Evolutionary conservation across 2,797 vertebrate genomes (phyloP), one percentile per base, ranked within the genome.

Genomic region (Yasuhikotakia modesta): DNA sequence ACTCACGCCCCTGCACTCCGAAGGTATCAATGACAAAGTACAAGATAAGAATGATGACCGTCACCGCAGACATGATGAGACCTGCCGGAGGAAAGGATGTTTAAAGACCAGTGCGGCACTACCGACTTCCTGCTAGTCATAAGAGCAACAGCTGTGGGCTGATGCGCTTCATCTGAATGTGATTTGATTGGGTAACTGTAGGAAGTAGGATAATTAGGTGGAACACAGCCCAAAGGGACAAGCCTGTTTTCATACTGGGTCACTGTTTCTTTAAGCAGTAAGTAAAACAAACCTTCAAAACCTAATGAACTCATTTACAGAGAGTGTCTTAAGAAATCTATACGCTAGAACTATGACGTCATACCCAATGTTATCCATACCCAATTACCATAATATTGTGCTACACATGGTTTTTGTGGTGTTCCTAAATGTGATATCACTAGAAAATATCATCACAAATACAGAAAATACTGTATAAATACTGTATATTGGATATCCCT

Each of bases 1-100:
- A 99, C 2, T 91, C 64, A 5, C 83, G 90, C 3, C 90, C 85
- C 82, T 96, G 90, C 58, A 99, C 81, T 53, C 87, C 95, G 0
- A 99, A 99, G 1, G 92, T 98, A 88, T 98, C 88, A 0, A 99
- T 94, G 87, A 96, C 96, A 0, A 99, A 99, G 91, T 95, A 98
- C 58, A 98, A 90, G 87, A 99, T 95, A 86, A 99, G 90, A 91
- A 98, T 96, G 91, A 99, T 88, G 77, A 99, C 98, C 0, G 97
- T 99, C 86, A 98, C 80, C 0, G 96, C 92, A 0, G 98, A 99
- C 97, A 99, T 99, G 89, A 98, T 93, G 79, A 99, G 93, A 83
- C 97, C 97, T 98, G 91, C 10, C 63, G 11, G 24, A 74, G 48
- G 73, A 30, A 13, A 78, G 66, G 27, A 46, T 14, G 27, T 45